phyloP scores from a whole-genome alignment of 2,113 vertebrate genomes.

The Ceyx margarethae region DNA sequence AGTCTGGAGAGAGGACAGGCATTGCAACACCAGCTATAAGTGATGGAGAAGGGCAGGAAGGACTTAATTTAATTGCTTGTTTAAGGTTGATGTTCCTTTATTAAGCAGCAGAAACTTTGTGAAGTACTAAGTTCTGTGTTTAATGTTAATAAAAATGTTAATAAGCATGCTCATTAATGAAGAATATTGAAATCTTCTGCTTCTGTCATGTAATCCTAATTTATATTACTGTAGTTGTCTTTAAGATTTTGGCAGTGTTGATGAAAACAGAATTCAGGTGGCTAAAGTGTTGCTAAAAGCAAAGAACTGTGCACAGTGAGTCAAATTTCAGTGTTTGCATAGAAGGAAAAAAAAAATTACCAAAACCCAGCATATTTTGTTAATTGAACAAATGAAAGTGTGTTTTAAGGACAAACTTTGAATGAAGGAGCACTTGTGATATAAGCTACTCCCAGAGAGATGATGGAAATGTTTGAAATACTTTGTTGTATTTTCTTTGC shows the following conservation, averaged over 20 bases:
- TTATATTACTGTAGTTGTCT: neutral
- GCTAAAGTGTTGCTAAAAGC: neutral
- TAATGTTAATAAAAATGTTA: neutral
- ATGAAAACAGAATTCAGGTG: neutral
- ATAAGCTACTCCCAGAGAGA: neutral
- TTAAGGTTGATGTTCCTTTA: neutral
- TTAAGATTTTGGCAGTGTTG: neutral
- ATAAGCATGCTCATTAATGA: neutral
- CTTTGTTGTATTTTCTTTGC: conserved; percentile 28
- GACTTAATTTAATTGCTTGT: neutral
- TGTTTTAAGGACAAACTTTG: neutral
- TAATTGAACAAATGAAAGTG: neutral
- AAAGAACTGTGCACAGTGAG: neutral
- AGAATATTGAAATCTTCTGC: neutral
- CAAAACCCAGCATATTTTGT: neutral
- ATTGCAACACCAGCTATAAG: neutral
- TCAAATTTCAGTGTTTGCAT: neutral
- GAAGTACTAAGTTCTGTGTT: neutral
- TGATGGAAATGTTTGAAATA: conserved; percentile 22
- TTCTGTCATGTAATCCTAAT: neutral
- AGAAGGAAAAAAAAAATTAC: neutral
- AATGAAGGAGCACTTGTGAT: neutral
- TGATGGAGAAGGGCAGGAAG: neutral
- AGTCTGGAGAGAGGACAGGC: neutral
- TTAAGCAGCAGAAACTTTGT: neutral